Conservation (phyloP, 2,888 invertebrate species). For the Horisme vitalbata region DNA sequence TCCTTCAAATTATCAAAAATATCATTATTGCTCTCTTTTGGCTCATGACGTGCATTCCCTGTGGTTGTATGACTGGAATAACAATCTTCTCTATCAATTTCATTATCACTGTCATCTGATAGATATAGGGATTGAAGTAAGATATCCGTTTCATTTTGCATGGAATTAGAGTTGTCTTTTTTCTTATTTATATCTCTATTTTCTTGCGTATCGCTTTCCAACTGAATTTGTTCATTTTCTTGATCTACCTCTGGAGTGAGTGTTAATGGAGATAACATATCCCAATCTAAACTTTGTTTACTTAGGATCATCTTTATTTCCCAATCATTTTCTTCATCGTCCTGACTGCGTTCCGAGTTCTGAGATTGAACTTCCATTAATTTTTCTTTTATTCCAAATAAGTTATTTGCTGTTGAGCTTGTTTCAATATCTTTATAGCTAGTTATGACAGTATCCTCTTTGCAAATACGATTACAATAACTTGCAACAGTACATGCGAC, state of each 20-base stretch:
- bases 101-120: constrained; percentile 8
- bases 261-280: constrained; percentile 18
- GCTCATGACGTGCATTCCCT: background rate
- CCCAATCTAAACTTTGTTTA: constrained; percentile 9
- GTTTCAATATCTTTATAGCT: background rate
- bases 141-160: background rate
- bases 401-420: background rate
- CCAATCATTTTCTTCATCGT: constrained; percentile 42
- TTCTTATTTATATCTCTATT: background rate
- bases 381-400: background rate
- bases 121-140: constrained; percentile 2
- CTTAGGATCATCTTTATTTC: constrained; percentile 56
- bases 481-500: background rate
- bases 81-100: constrained; percentile 6
- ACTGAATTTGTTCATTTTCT: background rate
- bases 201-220: background rate
- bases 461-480: background rate
- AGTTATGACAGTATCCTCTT: background rate
- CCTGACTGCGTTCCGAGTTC: background rate
- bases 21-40: background rate
- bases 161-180: background rate
- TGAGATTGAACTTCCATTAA: constrained; percentile 7
- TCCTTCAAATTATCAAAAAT: background rate
- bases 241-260: constrained; percentile 10
- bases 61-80: background rate